A percentile compares a stretch with the other conserved stretches of the same genome.
These are phyloP conservation scores for Reinhardtius hippoglossoides DNA, from an alignment of 2,113 vertebrate genomes.

Conservation along the genomic window DNA sequence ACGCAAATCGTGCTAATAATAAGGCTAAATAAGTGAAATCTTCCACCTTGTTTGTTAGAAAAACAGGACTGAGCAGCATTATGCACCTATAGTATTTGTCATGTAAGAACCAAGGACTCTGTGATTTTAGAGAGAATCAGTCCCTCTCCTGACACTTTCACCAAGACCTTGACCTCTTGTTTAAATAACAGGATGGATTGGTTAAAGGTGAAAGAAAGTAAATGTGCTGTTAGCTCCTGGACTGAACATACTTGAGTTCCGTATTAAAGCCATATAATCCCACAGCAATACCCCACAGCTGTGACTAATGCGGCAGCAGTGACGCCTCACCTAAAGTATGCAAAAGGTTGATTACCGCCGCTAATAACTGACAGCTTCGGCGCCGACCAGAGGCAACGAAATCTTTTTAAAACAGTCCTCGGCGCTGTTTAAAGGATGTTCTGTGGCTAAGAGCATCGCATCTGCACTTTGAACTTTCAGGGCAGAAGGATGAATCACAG, in stretches of 20 bases:
- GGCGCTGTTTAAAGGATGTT: conserved; percentile 1
- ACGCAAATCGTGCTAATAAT: not conserved
- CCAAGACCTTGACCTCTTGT: conserved; percentile 22
- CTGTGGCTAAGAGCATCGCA: not conserved
- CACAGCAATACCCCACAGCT: conserved; percentile 5
- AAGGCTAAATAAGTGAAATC: not conserved
- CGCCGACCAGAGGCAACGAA: conserved; percentile 23
- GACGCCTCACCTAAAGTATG: conserved; percentile 43
- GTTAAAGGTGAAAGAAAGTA: conserved; percentile 22
- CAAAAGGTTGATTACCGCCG: conserved; percentile 41
- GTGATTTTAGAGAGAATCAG: not conserved
- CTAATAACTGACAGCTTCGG: conserved; percentile 32
- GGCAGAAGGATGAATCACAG: not conserved
- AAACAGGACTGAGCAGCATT: not conserved
- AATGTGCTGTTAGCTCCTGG: conserved; percentile 12
- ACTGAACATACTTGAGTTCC: conserved; percentile 16
- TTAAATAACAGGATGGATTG: conserved; percentile 33
- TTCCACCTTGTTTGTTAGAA: not conserved
- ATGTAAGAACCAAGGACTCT: not conserved
- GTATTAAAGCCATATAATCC: conserved; percentile 33
- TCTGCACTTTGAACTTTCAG: conserved; percentile 13
- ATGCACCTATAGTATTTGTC: not conserved
- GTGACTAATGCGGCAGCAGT: conserved; percentile 38
- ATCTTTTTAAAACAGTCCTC: not conserved
- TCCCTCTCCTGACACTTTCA: conserved; percentile 8